phyloP scores from a whole-genome alignment of 2,888 invertebrate genomes.

The Aleiodes testaceus region DNA sequence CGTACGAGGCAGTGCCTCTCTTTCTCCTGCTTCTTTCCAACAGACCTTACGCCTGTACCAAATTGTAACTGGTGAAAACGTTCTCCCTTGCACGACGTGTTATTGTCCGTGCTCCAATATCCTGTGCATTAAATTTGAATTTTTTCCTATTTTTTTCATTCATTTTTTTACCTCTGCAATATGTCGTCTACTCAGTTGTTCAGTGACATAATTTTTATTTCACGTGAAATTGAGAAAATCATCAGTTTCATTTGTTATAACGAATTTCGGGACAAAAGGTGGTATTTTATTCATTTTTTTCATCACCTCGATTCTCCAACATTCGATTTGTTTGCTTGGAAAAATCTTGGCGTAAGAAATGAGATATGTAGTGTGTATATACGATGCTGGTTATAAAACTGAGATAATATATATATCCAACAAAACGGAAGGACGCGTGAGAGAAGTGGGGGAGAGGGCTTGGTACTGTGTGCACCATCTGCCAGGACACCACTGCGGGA shows the following conservation, averaged over 20 bases:
- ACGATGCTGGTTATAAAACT: slow-evolving; percentile 15
- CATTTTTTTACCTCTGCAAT: not conserved
- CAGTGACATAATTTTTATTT: slow-evolving; percentile 10
- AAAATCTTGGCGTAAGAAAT: slow-evolving; percentile 19
- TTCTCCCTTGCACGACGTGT: not conserved
- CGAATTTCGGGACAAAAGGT: too few species aligned
- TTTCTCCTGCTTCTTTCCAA: not conserved
- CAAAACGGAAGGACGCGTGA: slow-evolving; percentile 27
- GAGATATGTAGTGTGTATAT: slow-evolving; percentile 22
- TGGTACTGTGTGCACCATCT: slow-evolving; percentile 15
- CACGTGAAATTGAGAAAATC: too few species aligned
- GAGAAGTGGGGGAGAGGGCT: not conserved
- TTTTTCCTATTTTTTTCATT: too few species aligned
- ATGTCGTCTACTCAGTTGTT: slow-evolving; percentile 17
- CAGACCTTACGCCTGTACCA: slow-evolving; percentile 26
- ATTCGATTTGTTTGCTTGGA: slow-evolving; percentile 12
- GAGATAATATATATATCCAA: slow-evolving; percentile 12
- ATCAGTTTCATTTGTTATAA: too few species aligned
- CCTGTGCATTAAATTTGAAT: slow-evolving; percentile 28
- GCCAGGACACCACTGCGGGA: slow-evolving; percentile 21
- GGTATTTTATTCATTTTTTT: not conserved
- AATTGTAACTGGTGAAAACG: slow-evolving; percentile 28
- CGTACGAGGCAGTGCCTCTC: slow-evolving; percentile 16
- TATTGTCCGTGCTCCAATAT: slow-evolving; percentile 30
- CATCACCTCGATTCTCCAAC: not conserved